These are phyloP conservation scores for Adineta ricciae DNA, from an alignment of 2,888 invertebrate genomes.

Conservation along the genomic window DNA sequence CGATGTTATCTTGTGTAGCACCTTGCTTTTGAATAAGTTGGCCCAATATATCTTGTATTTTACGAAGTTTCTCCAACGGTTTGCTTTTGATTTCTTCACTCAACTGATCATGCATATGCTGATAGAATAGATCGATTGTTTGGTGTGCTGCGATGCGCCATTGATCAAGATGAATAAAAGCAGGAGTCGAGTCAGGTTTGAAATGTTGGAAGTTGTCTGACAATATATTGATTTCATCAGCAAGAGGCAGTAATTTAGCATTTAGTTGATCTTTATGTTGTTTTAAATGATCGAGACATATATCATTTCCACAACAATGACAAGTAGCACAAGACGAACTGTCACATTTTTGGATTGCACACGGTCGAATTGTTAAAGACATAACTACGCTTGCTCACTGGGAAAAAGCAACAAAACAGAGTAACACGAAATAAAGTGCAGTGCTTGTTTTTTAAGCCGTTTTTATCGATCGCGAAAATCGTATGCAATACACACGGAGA, in stretches of 20 bases:
- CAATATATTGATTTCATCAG: background rate
- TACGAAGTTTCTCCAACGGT: background rate
- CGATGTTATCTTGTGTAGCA: background rate
- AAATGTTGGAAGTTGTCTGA: background rate
- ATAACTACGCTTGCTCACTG: background rate
- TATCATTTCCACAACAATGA: background rate
- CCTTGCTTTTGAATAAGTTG: background rate
- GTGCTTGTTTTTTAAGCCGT: too few relatives aligned
- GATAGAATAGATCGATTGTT: background rate
- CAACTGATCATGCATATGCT: background rate
- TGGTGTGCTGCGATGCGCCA: background rate
- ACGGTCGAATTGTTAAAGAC: background rate
- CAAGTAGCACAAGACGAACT: background rate
- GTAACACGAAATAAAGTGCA: too few relatives aligned
- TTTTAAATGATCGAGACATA: background rate
- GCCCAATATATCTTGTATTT: background rate
- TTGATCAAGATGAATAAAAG: background rate
- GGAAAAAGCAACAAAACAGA: background rate
- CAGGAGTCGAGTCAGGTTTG: background rate
- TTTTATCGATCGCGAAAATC: too few relatives aligned
- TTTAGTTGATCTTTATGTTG: background rate
- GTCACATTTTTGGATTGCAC: background rate
- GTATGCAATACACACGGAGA: too few relatives aligned
- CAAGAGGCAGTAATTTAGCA: background rate
- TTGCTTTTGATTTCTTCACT: background rate